Base-by-base conservation (phyloP, 2,888 invertebrate genomes). In the Phengaris alcon region DNA sequence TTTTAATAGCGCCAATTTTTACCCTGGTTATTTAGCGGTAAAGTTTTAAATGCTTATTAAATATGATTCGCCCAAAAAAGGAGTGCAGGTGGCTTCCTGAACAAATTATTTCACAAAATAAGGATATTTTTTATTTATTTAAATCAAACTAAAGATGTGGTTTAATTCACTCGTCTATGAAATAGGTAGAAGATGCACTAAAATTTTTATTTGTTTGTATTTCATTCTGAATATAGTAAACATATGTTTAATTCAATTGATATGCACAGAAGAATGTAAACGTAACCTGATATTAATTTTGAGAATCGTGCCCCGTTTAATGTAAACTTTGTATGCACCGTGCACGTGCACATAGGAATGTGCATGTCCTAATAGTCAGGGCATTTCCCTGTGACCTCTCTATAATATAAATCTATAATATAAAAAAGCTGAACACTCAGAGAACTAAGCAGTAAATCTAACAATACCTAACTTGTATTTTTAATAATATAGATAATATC, bases 311-410 rank as follows among this genome's bases (percentile, higher is more conserved):
- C 70, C 52, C 70, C 22, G 15, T 70, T 15, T 52, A 70, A 22
- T 70, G 46, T 51, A 52, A 69, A 69, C 69, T 70, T 70, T 52
- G 70, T 51, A 70, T 70, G 70, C 70, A 52, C 15, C 9, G 13
- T 12, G 70, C 70, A 70, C 70, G 52, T 70, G 70, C 46, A 10
- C 51, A 70, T 52, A 22, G 13, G 13, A 52, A 52, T 52, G 52
- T 12, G 52, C 52, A 52, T 52, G 52, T 12, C 12, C 52, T 59
- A 22, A 80, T 84, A 79, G 79, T 77, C 84, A 85, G 88, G 89
- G 85, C 87, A 85, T 89, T 90, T 84, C 86, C 88, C 88, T 87
- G 76, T 79, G 75, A 75, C 75, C 74, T 75, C 72, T 74, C 22
- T 51, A 10, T 15, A 51, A 70, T 22, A 48, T 69, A 6, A 9